phyloP scores from a whole-genome alignment of 2,888 invertebrate genomes.

The Hartigia nigra region DNA sequence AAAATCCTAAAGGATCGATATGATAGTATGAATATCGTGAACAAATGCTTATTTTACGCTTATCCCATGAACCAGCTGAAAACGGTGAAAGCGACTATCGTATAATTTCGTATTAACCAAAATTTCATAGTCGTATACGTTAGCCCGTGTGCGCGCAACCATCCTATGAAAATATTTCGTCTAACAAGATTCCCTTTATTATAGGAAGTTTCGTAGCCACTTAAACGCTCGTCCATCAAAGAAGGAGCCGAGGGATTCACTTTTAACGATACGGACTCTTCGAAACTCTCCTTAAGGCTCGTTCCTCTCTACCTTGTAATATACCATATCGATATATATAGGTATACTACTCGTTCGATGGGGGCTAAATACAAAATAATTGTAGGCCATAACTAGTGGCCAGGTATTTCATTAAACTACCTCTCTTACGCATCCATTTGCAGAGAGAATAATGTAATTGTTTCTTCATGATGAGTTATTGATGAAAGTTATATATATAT shows the following conservation, averaged over 20 bases:
- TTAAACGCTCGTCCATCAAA: background rate
- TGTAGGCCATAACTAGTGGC: background rate
- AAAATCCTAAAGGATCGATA: background rate
- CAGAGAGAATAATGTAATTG: background rate
- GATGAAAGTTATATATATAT: background rate
- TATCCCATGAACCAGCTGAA: background rate
- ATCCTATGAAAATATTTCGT: background rate
- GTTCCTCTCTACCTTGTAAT: background rate
- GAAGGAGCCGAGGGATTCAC: background rate
- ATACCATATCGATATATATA: background rate
- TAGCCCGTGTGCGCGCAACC: background rate
- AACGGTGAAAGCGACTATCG: background rate
- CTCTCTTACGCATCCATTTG: background rate
- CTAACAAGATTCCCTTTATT: background rate
- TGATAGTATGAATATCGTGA: background rate
- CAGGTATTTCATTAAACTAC: background rate
- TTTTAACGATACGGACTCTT: background rate
- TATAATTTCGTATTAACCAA: background rate
- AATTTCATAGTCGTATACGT: background rate
- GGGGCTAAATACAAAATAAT: background rate
- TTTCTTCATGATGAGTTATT: background rate
- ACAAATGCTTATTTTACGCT: background rate
- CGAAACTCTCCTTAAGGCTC: background rate
- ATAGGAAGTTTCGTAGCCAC: background rate
- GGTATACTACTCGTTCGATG: background rate